Evolutionary conservation across 2,797 vertebrate species (phyloP).

Genomic region (Alfaro cultratus): DNA sequence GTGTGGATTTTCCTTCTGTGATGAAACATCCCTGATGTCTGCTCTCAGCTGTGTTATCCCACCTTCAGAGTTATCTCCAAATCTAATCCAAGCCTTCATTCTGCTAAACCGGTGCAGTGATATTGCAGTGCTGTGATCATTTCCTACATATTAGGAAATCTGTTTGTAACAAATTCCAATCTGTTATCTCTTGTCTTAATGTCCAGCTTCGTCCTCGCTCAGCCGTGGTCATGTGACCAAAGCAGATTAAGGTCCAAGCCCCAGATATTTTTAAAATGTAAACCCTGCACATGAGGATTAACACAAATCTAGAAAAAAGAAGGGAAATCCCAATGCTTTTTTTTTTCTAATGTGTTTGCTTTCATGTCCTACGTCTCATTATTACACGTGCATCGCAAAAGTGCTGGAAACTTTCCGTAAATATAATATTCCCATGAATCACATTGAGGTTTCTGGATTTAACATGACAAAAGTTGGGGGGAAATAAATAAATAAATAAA

Average conservation of each 20-base stretch:
- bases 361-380: constrained; percentile 24
- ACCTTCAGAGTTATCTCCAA: constrained; percentile 18
- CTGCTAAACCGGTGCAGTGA: constrained; percentile 43
- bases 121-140: constrained; percentile 22
- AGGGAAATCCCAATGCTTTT: constrained; percentile 1
- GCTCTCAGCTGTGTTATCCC: constrained; percentile 4
- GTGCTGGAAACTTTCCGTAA: background rate
- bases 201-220: constrained; percentile 13
- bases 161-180: constrained; percentile 32
- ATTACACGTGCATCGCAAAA: constrained; percentile 5
- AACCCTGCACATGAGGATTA: background rate
- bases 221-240: constrained; percentile 33
- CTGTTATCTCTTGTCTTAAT: constrained; percentile 6
- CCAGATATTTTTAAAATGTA: background rate
- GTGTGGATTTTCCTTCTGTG: constrained; percentile 15
- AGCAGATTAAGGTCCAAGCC: constrained; percentile 44
- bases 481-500: background rate
- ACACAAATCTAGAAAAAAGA: background rate
- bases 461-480: background rate
- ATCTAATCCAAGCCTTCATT: constrained; percentile 27
- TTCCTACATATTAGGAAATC: constrained; percentile 12
- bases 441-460: background rate
- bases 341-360: background rate
- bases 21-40: constrained; percentile 21
- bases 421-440: background rate